These are phyloP conservation scores for Uropsilus gracilis DNA, from an alignment of 2,113 vertebrate species.

Conservation along the genomic window DNA sequence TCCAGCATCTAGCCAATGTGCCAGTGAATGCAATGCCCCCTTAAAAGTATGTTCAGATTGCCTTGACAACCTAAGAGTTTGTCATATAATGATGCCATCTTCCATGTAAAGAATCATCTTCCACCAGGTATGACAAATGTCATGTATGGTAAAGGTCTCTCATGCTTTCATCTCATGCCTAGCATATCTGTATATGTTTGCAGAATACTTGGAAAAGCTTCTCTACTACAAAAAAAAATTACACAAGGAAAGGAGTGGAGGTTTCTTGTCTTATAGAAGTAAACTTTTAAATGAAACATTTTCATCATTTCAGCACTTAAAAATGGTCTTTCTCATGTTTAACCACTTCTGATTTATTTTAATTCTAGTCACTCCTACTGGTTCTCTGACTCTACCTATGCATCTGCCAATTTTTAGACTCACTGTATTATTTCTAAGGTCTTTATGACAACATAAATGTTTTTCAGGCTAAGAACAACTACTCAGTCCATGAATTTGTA, in stretches of 20 bases:
- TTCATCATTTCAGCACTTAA: not conserved
- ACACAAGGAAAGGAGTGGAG: not conserved
- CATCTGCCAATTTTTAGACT: not conserved
- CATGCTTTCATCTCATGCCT: too few relatives aligned
- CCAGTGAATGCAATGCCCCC: not conserved
- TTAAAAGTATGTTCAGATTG: slow-evolving; percentile 9
- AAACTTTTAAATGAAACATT: not conserved
- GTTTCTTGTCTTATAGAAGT: not conserved
- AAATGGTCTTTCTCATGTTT: not conserved
- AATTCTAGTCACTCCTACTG: not conserved
- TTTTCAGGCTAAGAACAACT: not conserved
- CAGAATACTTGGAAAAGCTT: slow-evolving; percentile 5
- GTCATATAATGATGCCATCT: not conserved
- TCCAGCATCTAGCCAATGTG: not conserved
- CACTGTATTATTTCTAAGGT: not conserved
- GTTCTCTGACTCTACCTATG: not conserved
- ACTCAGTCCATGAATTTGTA: not conserved
- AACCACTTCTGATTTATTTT: not conserved
- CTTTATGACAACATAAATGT: not conserved
- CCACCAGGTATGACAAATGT: not conserved
- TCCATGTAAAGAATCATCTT: not conserved
- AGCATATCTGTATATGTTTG: not conserved
- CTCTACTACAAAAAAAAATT: not conserved
- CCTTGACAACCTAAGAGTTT: not conserved
- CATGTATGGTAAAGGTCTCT: too few relatives aligned